Conservation (phyloP, 2,797 vertebrate species). For the Leucoraja ocellata region DNA sequence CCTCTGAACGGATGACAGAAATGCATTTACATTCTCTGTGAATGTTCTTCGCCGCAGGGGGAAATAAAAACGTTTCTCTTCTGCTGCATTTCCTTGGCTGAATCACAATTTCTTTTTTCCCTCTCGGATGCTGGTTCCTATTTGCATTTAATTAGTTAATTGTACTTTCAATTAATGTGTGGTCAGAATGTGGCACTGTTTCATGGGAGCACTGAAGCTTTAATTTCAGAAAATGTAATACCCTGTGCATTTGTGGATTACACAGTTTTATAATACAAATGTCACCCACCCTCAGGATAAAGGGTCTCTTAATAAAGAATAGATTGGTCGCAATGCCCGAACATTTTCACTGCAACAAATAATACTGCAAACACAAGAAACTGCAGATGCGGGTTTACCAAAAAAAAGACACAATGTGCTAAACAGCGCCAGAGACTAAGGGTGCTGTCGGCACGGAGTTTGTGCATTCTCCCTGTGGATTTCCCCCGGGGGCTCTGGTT, state of each 20-base stretch:
- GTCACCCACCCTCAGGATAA: neutral
- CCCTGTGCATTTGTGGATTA: conserved; percentile 26
- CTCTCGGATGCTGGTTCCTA: neutral
- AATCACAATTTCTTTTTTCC: neutral
- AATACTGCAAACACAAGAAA: neutral
- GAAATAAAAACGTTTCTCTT: neutral
- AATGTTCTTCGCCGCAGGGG: neutral
- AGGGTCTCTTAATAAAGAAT: neutral
- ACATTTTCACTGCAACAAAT: neutral
- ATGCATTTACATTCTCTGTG: neutral
- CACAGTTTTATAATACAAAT: conserved; percentile 20
- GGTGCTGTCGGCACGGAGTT: no score
- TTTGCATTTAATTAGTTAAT: conserved; percentile 38
- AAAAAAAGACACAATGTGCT: no score
- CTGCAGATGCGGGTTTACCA: no score
- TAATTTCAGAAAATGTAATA: conserved; percentile 23
- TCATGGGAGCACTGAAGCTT: conserved; percentile 11
- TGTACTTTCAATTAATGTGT: conserved; percentile 31
- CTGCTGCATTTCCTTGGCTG: neutral
- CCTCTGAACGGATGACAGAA: neutral
- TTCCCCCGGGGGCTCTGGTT: no score
- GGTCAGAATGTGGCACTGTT: conserved; percentile 18
- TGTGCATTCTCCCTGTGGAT: no score
- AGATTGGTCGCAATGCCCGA: neutral
- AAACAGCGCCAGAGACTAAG: no score